Evolutionary conservation across 2,888 invertebrate species (phyloP), one percentile per base, ranked within the genome.

Genomic region (Callyntrura guangdongensis): DNA sequence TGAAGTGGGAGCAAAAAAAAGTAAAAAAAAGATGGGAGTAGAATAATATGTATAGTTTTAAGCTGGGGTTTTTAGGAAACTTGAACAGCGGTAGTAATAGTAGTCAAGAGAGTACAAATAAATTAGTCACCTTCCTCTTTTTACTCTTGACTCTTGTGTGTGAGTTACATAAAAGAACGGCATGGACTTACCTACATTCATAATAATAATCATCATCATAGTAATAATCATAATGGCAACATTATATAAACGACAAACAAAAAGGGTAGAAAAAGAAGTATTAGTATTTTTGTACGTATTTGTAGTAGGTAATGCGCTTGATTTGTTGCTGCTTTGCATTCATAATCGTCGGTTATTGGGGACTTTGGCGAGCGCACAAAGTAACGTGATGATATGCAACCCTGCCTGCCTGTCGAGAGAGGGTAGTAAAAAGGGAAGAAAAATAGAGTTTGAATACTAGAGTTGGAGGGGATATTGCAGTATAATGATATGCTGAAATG

Each of bases 311-410:
- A 79, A 79, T 79, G 79, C 56, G 25, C 53, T 17, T 56, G 56
- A 79, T 84, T 84, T 84, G 67, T 84, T 67, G 36, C 59, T 86
- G 74, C 85, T 27, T 86, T 27, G 27, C 36, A 86, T 86, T 86
- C 74, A 74, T 86, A 74, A 82, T 74, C 56, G 27, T 61, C 20
- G 14, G 27, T 6, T 14, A 0, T 64, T 22, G n/a, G 20, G 17
- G 47, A 11, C 25, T 64, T 22, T 36, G 3, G 12, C 1, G 3
- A 69, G 72, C 1, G 25, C 72, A 72, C 20, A n/a, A n/a, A n/a
- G n/a, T n/a, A n/a, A n/a, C 72, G 72, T 72, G 72, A 47, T 47
- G 72, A 47, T 72, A 72, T 47, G 72, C 47, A 72, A 47, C 47
- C 11, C 17, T 72, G n/a, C n/a, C n/a, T n/a, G n/a, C n/a, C n/a